These are phyloP conservation scores for Acanthosepion pharaonis DNA, from an alignment of 2,888 invertebrate genomes.

Conservation along the genomic window DNA sequence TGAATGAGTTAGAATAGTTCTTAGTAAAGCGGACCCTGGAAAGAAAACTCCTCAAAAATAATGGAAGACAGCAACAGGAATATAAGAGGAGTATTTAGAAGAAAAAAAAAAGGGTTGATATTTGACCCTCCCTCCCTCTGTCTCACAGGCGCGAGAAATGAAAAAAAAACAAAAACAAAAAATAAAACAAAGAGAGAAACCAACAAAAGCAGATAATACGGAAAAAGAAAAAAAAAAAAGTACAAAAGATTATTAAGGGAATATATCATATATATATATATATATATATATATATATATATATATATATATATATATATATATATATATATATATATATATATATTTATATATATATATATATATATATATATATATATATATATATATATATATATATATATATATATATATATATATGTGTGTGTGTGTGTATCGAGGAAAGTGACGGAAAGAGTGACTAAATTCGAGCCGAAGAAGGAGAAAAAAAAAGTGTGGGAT, in stretches of 20 bases:
- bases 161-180: background rate
- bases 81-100: background rate
- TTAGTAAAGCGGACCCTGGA: background rate
- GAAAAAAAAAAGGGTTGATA: background rate
- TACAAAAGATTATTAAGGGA: no score
- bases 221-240: background rate
- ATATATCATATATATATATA: no score
- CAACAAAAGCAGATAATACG: background rate
- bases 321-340: no score
- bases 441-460: no score
- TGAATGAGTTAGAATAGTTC: background rate
- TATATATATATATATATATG: no score
- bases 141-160: background rate
- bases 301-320: no score
- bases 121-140: background rate
- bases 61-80: background rate
- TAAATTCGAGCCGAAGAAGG: no score
- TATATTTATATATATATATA: no score
- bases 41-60: background rate
- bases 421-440: no score
- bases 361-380: no score
- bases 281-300: no score
- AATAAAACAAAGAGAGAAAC: background rate
- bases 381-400: no score
- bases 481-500: background rate